Conservation (phyloP, 2,888 invertebrate species). For the Odontocerum albicorne region DNA sequence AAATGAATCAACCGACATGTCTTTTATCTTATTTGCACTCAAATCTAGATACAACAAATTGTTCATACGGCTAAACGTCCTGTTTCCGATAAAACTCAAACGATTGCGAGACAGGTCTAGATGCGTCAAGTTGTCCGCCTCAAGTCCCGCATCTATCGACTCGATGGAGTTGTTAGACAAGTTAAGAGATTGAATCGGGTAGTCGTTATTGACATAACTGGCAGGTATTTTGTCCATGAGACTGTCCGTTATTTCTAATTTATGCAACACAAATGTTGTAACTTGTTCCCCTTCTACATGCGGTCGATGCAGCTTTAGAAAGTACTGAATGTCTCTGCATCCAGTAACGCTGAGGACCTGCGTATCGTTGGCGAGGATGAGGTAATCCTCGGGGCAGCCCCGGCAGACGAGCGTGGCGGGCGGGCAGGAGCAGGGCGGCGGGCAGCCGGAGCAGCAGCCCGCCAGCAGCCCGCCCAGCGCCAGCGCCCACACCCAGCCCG, state of each 20-base stretch:
- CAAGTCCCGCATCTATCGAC: conserved; percentile 15
- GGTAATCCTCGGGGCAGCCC: conserved; percentile 33
- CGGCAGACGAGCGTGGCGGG: conserved; percentile 23
- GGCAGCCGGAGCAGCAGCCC: conserved; percentile 25
- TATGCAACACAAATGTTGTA: conserved; percentile 5
- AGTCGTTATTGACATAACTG: conserved; percentile 27
- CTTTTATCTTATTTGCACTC: conserved; percentile 66
- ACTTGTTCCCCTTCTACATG: conserved; percentile 7
- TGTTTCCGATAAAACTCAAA: conserved; percentile 55
- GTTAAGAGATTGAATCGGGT: conserved; percentile 28
- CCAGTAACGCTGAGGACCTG: conserved; percentile 25
- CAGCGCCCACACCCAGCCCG: conserved; percentile 15
- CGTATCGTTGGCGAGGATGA: conserved; percentile 25
- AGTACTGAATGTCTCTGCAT: conserved; percentile 32
- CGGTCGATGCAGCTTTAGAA: conserved; percentile 25
- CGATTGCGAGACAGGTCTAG: conserved; percentile 65
- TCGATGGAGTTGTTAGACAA: conserved; percentile 31
- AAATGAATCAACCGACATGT: conserved; percentile 60
- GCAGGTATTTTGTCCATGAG: conserved; percentile 28
- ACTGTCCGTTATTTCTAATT: conserved; percentile 31
- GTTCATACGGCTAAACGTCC: conserved; percentile 58
- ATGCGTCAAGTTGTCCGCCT: conserved; percentile 48
- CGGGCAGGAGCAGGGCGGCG: conserved; percentile 29
- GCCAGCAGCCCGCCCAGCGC: conserved; percentile 22
- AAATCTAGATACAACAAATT: conserved; percentile 66